Conservation (phyloP, 1,140 invertebrate species). For the Heliothis virescens region DNA sequence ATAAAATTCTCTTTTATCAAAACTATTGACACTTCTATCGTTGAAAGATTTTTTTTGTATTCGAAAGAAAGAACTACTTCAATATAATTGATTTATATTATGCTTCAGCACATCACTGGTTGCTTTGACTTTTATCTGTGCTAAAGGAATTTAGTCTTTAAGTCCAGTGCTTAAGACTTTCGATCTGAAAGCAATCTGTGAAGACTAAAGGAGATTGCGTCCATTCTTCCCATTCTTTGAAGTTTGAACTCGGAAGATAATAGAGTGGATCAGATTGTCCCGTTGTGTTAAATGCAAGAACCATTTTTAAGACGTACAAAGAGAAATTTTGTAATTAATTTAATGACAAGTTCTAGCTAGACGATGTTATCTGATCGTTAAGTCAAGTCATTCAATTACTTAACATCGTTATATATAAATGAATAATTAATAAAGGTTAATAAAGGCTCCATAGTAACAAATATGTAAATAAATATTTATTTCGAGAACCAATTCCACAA, state of each 20-base stretch:
- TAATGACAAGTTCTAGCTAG: too few species aligned
- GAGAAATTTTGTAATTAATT: too few species aligned
- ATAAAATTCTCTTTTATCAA: too few species aligned
- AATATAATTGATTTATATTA: constrained; percentile 9
- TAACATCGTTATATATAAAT: too few species aligned
- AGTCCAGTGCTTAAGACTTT: background rate
- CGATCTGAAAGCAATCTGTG: background rate
- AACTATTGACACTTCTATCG: too few species aligned
- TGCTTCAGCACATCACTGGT: background rate
- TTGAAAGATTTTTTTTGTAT: too few species aligned
- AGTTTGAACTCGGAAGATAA: background rate
- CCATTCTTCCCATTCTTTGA: constrained; percentile 12
- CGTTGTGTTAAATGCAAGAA: background rate
- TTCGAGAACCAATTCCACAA: too few species aligned
- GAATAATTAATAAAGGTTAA: too few species aligned
- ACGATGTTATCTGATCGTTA: too few species aligned
- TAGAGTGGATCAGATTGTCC: background rate
- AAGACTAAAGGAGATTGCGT: constrained; percentile 1
- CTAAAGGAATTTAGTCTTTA: constrained; percentile 6
- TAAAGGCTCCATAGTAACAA: too few species aligned
- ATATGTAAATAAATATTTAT: too few species aligned
- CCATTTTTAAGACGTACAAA: background rate
- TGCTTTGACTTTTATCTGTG: background rate
- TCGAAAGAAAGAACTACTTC: constrained; percentile 4
- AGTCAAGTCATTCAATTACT: too few species aligned